These are phyloP conservation scores for Drosophila melanica DNA, from an alignment of 1,140 invertebrate genomes.

Conservation along the genomic window DNA sequence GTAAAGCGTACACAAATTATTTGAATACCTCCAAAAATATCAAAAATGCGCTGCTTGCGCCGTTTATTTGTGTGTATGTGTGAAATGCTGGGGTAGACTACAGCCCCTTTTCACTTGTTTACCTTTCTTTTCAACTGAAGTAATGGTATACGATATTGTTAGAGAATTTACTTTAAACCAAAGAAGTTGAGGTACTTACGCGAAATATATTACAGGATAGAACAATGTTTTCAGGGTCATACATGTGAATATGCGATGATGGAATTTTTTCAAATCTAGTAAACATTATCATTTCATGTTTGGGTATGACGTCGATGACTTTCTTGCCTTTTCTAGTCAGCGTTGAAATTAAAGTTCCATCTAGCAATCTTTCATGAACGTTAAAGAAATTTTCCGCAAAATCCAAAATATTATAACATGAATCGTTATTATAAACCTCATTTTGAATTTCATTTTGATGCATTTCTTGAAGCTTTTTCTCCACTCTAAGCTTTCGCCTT, in stretches of 20 bases:
- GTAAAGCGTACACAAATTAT: too few species aligned
- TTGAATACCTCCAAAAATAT: too few species aligned
- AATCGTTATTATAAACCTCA: constrained; percentile 81
- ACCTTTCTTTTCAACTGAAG: too few species aligned
- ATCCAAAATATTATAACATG: constrained; percentile 93
- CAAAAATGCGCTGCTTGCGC: too few species aligned
- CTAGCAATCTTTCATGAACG: constrained; percentile 92
- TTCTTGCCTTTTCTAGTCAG: constrained; percentile 91
- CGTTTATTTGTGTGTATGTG: too few species aligned
- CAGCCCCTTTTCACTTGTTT: too few species aligned
- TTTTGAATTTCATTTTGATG: constrained; percentile 85
- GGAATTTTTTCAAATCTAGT: constrained; percentile 94
- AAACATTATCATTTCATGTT: constrained; percentile 96
- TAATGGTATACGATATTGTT: background rate
- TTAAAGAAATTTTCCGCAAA: constrained; percentile 98
- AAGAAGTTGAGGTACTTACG: constrained; percentile 84
- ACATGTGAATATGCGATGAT: constrained; percentile 97
- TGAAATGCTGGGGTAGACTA: too few species aligned
- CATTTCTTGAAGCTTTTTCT: constrained; percentile 93
- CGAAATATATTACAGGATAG: constrained; percentile 95
- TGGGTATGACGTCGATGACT: constrained; percentile 91
- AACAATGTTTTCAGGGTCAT: constrained; percentile 96
- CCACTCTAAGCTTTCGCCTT: constrained; percentile 91
- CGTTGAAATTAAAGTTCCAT: constrained; percentile 95
- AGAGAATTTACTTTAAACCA: background rate